Conservation (phyloP, 2,888 invertebrate genomes). For the Agonum fuliginosum region DNA sequence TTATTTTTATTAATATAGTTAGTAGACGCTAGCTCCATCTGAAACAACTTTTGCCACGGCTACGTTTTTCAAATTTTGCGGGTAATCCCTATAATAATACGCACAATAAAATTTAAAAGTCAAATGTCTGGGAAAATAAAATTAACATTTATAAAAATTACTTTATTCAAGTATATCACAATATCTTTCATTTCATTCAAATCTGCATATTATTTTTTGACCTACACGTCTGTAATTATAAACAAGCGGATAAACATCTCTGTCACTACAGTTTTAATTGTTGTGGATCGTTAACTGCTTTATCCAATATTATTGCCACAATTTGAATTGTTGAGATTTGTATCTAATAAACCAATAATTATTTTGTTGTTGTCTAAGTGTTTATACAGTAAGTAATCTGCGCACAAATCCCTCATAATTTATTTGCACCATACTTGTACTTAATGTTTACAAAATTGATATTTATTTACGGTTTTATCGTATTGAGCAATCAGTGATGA, state of each 20-base stretch:
- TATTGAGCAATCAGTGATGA: constrained; percentile 41
- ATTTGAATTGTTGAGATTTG: constrained; percentile 17
- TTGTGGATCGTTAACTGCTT: not conserved
- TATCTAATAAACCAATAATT: constrained; percentile 19
- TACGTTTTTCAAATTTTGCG: too few relatives aligned
- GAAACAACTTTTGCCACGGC: too few relatives aligned
- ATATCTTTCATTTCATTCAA: constrained; percentile 21
- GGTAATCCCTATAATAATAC: too few relatives aligned
- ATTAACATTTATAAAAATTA: constrained; percentile 22
- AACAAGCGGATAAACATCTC: too few relatives aligned
- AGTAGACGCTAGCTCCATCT: too few relatives aligned
- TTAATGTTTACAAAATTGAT: constrained; percentile 23
- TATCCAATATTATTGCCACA: not conserved
- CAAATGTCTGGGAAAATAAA: too few relatives aligned
- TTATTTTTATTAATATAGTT: too few relatives aligned
- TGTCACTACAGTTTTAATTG: not conserved
- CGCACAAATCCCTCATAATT: constrained; percentile 1
- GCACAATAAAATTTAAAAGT: too few relatives aligned
- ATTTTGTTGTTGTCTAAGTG: constrained; percentile 37
- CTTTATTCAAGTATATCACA: constrained; percentile 40
- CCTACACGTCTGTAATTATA: constrained; percentile 3
- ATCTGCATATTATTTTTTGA: constrained; percentile 12
- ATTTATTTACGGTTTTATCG: constrained; percentile 45
- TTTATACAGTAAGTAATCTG: not conserved
- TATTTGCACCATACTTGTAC: constrained; percentile 31